Base-by-base conservation (phyloP, 2,888 invertebrate species). In the Augochlorella aurata region DNA sequence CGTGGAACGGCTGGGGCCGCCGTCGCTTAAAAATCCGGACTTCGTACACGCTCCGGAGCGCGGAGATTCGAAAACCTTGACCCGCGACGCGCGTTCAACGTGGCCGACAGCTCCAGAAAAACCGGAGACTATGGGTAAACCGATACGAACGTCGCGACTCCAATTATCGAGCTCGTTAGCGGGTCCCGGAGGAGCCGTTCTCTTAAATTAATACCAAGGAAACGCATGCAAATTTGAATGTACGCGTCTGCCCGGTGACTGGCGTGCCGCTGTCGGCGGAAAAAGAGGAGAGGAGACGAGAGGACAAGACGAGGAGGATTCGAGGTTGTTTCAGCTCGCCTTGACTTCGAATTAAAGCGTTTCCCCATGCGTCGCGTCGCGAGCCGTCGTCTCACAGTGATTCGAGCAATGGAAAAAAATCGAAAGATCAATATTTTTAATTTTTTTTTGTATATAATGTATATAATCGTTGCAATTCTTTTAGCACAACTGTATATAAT, bases 291-390 rank as follows among this genome's bases (percentile, higher is more conserved):
- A 1, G 38, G 38, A 2, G 38, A 38, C 0, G 38, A 5, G 38
- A 38, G 38, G 38, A 38, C 2, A 29, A 29, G 29, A 29, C 3
- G 38, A 38, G 38, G 38, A 38, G 38, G 38, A 38, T 5, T 10
- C 9, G 61, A 3, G 21, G 21, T 18, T n/a, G 16, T 44, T 10
- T 29, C 38, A 21, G 58, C 24, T 66, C 24, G 66, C 49, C 38
- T 38, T 4, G 38, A 3, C 68, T 38, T 63, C 71, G 63, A 67
- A 52, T 82, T 84, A 58, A 83, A 84, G 70, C 76, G 54, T 68
- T 74, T 75, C 61, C n/a, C 74, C 9, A 58, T n/a, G 54, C 54
- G 52, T 21, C 54, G 54, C 21, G 10, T 9, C 10, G 10, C 54
- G 54, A 12, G 54, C n/a, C n/a, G n/a, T n/a, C n/a, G n/a, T n/a